Evolutionary conservation across 1,140 invertebrate species (phyloP).

Genomic region (Dinoponera quadriceps): DNA sequence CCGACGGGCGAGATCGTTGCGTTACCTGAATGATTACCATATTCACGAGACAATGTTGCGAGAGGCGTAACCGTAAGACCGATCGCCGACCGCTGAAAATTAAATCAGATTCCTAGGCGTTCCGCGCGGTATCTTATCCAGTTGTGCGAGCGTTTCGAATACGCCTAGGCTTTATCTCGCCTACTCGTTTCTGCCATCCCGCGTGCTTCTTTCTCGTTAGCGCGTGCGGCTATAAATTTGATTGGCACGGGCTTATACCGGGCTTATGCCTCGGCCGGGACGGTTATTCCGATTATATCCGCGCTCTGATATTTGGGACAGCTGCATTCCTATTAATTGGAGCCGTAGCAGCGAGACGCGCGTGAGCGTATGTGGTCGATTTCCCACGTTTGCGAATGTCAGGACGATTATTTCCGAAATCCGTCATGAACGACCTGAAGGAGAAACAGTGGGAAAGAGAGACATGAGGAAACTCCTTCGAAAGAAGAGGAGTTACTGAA

Average conservation of each 20-base stretch:
- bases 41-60: conserved; percentile 67
- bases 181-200: conserved; percentile 30
- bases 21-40: conserved; percentile 63
- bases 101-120: conserved; percentile 49
- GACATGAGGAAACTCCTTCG: too few relatives aligned
- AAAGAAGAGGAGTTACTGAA: too few relatives aligned
- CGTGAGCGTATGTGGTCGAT: neutral
- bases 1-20: conserved; percentile 39
- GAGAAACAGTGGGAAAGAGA: too few relatives aligned
- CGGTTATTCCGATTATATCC: conserved; percentile 35
- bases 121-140: conserved; percentile 61
- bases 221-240: conserved; percentile 69
- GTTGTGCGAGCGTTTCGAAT: conserved; percentile 51
- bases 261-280: too few relatives aligned
- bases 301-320: conserved; percentile 55
- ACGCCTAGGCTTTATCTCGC: conserved; percentile 59
- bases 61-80: conserved; percentile 19
- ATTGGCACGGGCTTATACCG: conserved; percentile 51
- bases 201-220: conserved; percentile 69
- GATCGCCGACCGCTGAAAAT: conserved; percentile 48
- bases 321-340: conserved; percentile 71
- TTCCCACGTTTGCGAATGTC: too few relatives aligned
- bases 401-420: too few relatives aligned
- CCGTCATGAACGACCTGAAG: too few relatives aligned
- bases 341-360: neutral